A percentile compares a stretch with the other conserved stretches of the same genome.
Conservation (phyloP, 2,888 invertebrate genomes). For the Orthonevra nobilis region DNA sequence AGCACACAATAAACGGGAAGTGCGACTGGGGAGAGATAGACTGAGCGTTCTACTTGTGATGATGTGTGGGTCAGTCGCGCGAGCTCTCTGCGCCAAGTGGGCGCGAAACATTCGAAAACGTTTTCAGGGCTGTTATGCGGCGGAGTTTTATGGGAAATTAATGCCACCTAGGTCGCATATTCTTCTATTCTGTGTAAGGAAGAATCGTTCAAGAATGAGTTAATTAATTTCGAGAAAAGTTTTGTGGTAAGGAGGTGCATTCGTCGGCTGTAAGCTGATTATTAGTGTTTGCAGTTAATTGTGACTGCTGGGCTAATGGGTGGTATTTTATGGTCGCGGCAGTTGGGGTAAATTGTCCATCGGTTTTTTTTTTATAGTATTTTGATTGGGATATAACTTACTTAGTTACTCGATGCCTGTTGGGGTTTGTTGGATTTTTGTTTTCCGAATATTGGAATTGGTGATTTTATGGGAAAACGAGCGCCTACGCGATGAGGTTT, state of each 20-base stretch:
- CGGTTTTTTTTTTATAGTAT: constrained; percentile 22
- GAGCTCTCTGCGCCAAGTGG: constrained; percentile 35
- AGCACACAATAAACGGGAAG: background rate
- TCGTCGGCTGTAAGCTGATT: constrained; percentile 44
- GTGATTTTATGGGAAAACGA: background rate
- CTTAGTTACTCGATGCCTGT: constrained; percentile 19
- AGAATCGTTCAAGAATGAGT: constrained; percentile 25
- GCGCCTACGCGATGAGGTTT: constrained; percentile 4
- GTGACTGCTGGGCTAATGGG: constrained; percentile 36
- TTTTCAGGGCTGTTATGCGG: constrained; percentile 47
- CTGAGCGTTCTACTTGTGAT: too few species aligned
- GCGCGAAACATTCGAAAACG: constrained; percentile 58
- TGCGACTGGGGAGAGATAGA: too few species aligned
- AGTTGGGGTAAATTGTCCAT: constrained; percentile 26
- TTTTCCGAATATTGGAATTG: background rate
- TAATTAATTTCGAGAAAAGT: constrained; percentile 60
- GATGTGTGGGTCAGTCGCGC: constrained; percentile 45
- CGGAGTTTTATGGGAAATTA: constrained; percentile 61
- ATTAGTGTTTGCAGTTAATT: constrained; percentile 52
- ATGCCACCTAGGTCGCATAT: constrained; percentile 49
- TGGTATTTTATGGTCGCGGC: constrained; percentile 22
- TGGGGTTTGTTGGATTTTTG: background rate
- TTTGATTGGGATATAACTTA: constrained; percentile 37
- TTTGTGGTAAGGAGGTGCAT: constrained; percentile 26
- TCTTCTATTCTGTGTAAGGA: background rate